Percentiles rank a stretch among this genome's conserved stretches.
Evolutionary conservation across 2,888 invertebrate genomes (phyloP).

Genomic region (Cryptus armator): DNA sequence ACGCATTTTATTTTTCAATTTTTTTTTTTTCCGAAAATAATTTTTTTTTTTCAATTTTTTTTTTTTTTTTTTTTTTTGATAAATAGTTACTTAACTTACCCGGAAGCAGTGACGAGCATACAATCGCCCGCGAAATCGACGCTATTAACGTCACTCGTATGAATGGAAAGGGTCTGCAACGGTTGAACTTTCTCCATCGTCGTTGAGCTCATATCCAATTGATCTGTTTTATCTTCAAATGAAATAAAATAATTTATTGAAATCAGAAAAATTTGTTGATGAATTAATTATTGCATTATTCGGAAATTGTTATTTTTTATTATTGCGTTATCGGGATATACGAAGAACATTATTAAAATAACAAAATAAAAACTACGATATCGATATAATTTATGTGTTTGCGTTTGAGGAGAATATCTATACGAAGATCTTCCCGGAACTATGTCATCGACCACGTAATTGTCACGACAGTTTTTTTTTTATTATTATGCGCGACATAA

Average conservation of each 20-base stretch:
- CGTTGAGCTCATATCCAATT: constrained; percentile 50
- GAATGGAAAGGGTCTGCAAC: constrained; percentile 87
- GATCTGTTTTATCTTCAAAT: constrained; percentile 28
- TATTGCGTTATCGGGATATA: no score
- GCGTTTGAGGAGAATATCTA: neutral
- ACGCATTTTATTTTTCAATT: neutral
- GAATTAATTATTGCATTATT: neutral
- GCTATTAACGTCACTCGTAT: constrained; percentile 88
- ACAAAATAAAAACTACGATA: neutral
- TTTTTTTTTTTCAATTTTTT: neutral
- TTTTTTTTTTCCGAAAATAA: neutral
- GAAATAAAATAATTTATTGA: neutral
- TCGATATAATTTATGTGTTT: constrained; percentile 1
- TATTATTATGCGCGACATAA: neutral
- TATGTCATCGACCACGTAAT: no score
- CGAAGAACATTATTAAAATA: neutral
- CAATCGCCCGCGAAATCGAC: constrained; percentile 88
- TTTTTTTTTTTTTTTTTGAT: constrained; percentile 31
- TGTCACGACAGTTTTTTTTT: neutral
- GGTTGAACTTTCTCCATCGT: constrained; percentile 71
- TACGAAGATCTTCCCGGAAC: neutral
- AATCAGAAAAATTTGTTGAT: neutral
- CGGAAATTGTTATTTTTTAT: no score
- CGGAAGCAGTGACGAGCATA: constrained; percentile 88
- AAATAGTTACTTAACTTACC: constrained; percentile 84